Evolutionary conservation across 2,113 vertebrate genomes (phyloP), one percentile per base, ranked within the genome.

Genomic region (Corythornis madagascariensis): DNA sequence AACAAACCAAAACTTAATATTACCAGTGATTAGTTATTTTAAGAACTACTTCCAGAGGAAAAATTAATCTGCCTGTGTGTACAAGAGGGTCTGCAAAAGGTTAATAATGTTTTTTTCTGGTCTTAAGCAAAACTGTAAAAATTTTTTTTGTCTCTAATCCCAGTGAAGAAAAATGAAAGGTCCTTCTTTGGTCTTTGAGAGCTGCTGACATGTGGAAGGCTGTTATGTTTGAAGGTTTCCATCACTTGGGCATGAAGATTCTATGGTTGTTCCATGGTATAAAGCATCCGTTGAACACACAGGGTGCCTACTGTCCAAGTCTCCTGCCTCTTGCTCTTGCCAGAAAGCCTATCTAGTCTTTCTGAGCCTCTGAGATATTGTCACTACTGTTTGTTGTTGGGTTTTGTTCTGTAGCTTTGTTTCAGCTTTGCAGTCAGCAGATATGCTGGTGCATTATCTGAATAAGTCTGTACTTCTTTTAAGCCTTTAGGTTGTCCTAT

Each of bases 41-140:
- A 89, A 56, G 19, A 59, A 61, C 13, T 50, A 4, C 25, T 87
- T 91, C 28, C 24, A 47, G 70, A 80, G 25, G 33, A 79, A 64
- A 89, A 86, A n/a, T 24, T 2, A n/a, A 79, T 63, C 47, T 31
- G 45, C 55, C 18, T 29, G 25, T 73, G 42, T 85, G 55, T 79
- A 18, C 52, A 42, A 69, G 67, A 74, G 65, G 56, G 88, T 83
- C 53, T 47, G 88, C 43, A 38, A 14, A 74, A 88, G 43, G 76
- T 83, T 95, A 43, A 48, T 64, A 77, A 74, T 56, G 65, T 31
- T 88, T 72, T 11, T 92, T 94, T 94, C 88, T 93, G 93, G 94
- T 94, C 94, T 88, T 90, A 94, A 95, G 52, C 74, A 91, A 81
- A 88, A 53, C 18, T 61, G 10, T 56, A n/a, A 67, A 55, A 52